These are phyloP conservation scores for Muscicapa comitata DNA, from an alignment of 2,797 vertebrate genomes.

Conservation along the genomic window DNA sequence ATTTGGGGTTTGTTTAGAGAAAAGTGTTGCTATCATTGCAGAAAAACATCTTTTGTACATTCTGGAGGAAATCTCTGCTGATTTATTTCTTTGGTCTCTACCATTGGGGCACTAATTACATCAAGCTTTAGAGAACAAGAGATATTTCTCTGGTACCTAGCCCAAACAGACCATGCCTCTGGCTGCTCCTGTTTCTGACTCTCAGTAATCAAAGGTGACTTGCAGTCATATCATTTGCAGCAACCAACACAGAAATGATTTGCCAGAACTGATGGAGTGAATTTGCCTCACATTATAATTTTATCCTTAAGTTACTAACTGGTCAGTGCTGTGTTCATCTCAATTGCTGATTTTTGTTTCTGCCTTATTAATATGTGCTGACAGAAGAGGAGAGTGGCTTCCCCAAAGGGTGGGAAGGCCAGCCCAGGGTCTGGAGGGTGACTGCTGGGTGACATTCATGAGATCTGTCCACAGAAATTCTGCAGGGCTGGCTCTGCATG, in stretches of 20 bases:
- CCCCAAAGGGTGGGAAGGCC: background rate
- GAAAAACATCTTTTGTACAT: background rate
- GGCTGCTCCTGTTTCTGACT: background rate
- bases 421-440: background rate
- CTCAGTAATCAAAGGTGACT: slow-evolving; percentile 25
- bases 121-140: background rate
- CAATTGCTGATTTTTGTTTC: background rate
- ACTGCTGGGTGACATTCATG: background rate
- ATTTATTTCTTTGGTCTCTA: background rate
- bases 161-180: slow-evolving; percentile 22
- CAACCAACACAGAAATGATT: slow-evolving; percentile 27
- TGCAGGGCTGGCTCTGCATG: background rate
- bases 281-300: background rate
- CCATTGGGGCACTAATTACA: slow-evolving; percentile 22
- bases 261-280: slow-evolving; percentile 22
- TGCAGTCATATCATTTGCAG: background rate
- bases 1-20: background rate
- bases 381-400: slow-evolving; percentile 17
- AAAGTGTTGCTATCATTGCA: background rate
- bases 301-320: slow-evolving; percentile 37
- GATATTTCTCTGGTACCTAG: background rate
- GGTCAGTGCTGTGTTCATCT: background rate
- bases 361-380: background rate
- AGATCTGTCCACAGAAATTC: background rate
- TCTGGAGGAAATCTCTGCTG: background rate